Evolutionary conservation across 92 coral and sea anemone species (phyloP), one percentile per base, ranked within the genome.

Genomic region (Umimayanthus kanabou): DNA sequence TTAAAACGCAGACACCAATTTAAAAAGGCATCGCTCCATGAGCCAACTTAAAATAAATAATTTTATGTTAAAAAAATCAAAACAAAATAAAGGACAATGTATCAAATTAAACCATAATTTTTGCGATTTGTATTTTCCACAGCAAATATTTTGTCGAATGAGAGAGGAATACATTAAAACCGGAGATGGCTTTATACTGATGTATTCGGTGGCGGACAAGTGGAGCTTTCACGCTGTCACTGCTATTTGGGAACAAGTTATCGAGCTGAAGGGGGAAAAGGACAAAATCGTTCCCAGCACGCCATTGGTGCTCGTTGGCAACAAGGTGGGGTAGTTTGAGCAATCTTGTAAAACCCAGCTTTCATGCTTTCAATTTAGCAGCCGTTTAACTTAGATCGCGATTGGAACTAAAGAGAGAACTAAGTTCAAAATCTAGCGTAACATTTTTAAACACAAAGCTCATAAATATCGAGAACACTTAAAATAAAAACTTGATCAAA

Each of bases 141-240:
- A 95, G 98, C 94, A 91, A 70, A 92, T 93, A 39, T 95, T 95
- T 84, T 89, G 96, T 58, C 98, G 92, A 37, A 95, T 95, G 98
- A 84, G 94, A 75, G 96, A 95, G 29, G 93, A 92, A 74, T 95
- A 95, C 74, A 93, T 95, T 69, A 87, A 89, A 61, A 90, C 80
- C 37, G 94, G 96, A 1, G 98, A 95, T 67, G 98, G 98, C 18
- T 95, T 95, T 74, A 84, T 95, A 22, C 81, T 95, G n/a, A 92
- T 93, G 16, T 95, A 95, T 67, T 95, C 98, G 40, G 89, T 95
- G 66, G 89, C 93, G 10, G 94, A 95, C 80, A 88, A 79, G 45
- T 90, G 88, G 92, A 95, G 94, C 79, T 81, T 88, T 42, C 88
- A 83, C 65, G 92, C 96, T 26, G 66, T 95, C 81, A 77, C 93